Evolutionary conservation across 2,113 vertebrate species (phyloP), one percentile per base, ranked within the genome.

Genomic region (Sprattus sprattus): DNA sequence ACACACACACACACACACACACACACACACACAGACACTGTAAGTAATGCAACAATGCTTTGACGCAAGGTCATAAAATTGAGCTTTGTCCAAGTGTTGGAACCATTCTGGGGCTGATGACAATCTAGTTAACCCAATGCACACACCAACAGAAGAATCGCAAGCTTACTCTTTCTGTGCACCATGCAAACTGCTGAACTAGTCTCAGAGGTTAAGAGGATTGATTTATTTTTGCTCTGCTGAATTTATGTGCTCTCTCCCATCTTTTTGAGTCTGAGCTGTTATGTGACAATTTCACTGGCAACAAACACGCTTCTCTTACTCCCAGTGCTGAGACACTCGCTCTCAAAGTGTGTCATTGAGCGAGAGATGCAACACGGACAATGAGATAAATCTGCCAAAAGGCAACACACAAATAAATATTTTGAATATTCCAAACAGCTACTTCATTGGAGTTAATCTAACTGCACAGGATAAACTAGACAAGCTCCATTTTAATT

Each of bases 1-100:
- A 84, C 52, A 39, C 39, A n/a, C 45, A 87, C 44, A 9, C 45
- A 81, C 7, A 78, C 60, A 45, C n/a, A 83, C 45, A 84, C 4
- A 84, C 22, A 47, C 5, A 49, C 16, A 28, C 22, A 52, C 32
- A 49, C 45, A 54, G 20, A 8, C 7, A 81, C 39, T 39, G 7
- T 54, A 52, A 92, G 88, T 88, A 92, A 90, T 87, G 88, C 90
- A 91, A 92, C 90, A 88, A 85, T 81, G 81, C 86, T 89, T 87
- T 25, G 83, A 92, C 86, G 85, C 90, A 93, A 93, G 89, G 91
- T 92, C 92, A 92, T 87, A 90, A 92, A 92, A 91, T 82, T 86
- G 82, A 87, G 86, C 82, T 67, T 82, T 90, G 86, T 87, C 90
- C 83, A 67, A 90, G 89, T 84, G 87, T 84, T 86, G 52, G 46